Conservation (phyloP, 2,888 invertebrate genomes). For the Xestia rhomboidea region DNA sequence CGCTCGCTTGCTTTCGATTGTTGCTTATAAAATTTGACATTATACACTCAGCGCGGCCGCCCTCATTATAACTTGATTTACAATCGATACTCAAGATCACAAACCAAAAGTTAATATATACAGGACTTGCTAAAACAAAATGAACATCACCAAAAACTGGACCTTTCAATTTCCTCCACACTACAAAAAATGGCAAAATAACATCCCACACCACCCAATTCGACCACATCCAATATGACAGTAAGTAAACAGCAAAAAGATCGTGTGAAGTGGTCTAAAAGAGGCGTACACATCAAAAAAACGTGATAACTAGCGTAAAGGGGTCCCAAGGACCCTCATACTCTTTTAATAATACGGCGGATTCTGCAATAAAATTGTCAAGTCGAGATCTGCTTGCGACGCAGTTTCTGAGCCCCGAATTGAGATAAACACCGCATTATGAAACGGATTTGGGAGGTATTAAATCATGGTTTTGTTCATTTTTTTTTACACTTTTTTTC, state of each 20-base stretch:
- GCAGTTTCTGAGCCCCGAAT: conserved; percentile 77
- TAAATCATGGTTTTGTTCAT: conserved; percentile 9
- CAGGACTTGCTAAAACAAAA: background rate
- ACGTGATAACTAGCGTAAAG: conserved; percentile 88
- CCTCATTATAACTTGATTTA: no score
- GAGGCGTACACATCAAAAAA: conserved; percentile 85
- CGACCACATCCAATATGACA: conserved; percentile 60
- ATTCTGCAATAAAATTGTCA: conserved; percentile 86
- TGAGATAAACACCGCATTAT: conserved; percentile 63
- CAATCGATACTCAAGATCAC: background rate
- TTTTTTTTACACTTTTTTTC: conserved; percentile 8
- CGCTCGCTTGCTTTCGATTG: no score
- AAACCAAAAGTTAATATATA: background rate
- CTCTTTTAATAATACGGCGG: conserved; percentile 81
- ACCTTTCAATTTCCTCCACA: background rate
- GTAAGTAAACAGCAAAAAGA: conserved; percentile 71
- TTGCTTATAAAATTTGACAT: no score
- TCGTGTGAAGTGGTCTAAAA: conserved; percentile 76
- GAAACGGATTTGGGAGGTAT: conserved; percentile 61
- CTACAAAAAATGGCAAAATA: conserved; percentile 25
- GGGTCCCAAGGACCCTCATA: conserved; percentile 75
- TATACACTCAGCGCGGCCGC: no score
- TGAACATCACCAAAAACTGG: background rate
- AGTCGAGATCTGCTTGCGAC: conserved; percentile 86
- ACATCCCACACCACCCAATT: conserved; percentile 38